Base-by-base conservation (phyloP, 1,140 invertebrate species). In the Apis florea region DNA sequence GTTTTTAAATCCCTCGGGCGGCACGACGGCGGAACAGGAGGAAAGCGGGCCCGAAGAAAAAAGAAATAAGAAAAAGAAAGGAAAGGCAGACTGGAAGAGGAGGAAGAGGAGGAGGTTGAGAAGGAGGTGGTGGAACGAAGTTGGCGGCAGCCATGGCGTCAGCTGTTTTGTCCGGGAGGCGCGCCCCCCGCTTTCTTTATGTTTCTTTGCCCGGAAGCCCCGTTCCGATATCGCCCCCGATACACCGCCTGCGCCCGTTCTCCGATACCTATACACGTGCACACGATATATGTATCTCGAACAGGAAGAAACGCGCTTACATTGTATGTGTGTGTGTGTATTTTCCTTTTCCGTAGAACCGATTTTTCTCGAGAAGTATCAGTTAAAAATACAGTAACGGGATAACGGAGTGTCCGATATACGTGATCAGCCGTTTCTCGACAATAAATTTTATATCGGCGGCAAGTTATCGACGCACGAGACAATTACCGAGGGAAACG, bases 1-100 rank as follows among this genome's bases (percentile, higher is more conserved):
- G 91, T 92, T 93, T 92, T 90, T 92, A 90, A 92, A 93, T 92
- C 92, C 89, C 89, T 81, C 85, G 85, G 86, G 86, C 85, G 85
- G 82, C 70, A 66, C 64, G 80, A 64, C 26, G 69, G 68, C 70
- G 70, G 66, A 77, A 64, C 47, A 77, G 75, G 61, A 84, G 74
- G 72, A 70, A 87, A 82, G 71, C 64, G 49, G 10, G 11, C 10
- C n/a, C 1, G 19, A 40, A 40, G 24, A 67, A 71, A 56, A 89
- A 82, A 82, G 70, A 85, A 85, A 85, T 69, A 83, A 76, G 70
- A 73, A 81, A 75, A 59, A 88, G 88, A 40, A 66, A 68, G 66
- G 78, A 64, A 54, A 79, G 74, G 63, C 84, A 69, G 71, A 69
- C 86, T 78, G 73, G 58, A 63, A 64, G 66, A 81, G 73, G 51